Conservation (phyloP, 2,113 vertebrate species). For the Corydoras maculifer region DNA sequence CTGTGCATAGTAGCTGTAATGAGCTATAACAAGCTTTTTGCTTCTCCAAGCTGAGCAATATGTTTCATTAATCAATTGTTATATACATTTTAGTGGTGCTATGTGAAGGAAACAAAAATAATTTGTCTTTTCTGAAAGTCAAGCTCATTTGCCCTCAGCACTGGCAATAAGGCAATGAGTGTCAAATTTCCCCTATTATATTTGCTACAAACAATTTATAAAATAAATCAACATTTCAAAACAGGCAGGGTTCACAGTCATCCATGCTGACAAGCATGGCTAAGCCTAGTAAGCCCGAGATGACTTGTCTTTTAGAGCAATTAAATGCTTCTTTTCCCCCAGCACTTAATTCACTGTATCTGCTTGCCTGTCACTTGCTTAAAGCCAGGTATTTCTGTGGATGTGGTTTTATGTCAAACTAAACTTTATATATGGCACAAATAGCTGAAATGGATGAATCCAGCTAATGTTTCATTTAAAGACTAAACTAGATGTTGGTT, state of each 20-base stretch:
- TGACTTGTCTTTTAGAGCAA: slow-evolving; percentile 55
- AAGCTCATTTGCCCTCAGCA: not conserved
- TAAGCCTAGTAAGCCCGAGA: slow-evolving; percentile 48
- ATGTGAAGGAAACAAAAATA: slow-evolving; percentile 2
- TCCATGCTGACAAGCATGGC: slow-evolving; percentile 49
- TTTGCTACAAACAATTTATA: slow-evolving; percentile 47
- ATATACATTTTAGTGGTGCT: slow-evolving; percentile 1
- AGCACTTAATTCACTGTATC: slow-evolving; percentile 60
- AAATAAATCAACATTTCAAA: slow-evolving; percentile 53
- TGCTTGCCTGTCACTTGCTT: slow-evolving; percentile 48
- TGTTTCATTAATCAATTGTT: not conserved
- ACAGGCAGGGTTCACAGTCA: slow-evolving; percentile 51
- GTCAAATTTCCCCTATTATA: slow-evolving; percentile 30
- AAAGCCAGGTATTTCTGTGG: slow-evolving; percentile 48
- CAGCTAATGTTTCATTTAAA: not conserved
- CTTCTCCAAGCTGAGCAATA: not conserved
- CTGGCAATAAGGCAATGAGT: slow-evolving; percentile 10
- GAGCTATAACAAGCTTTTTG: not conserved
- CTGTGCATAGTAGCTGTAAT: not conserved
- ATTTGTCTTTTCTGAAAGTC: slow-evolving; percentile 15
- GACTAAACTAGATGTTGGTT: too few species aligned
- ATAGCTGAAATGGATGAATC: slow-evolving; percentile 13
- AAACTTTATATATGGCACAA: slow-evolving; percentile 50
- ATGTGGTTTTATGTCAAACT: slow-evolving; percentile 57
- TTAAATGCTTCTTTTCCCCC: slow-evolving; percentile 58